These are phyloP conservation scores for Crocuta crocuta DNA, from an alignment of 2,113 vertebrate species.

Conservation along the genomic window DNA sequence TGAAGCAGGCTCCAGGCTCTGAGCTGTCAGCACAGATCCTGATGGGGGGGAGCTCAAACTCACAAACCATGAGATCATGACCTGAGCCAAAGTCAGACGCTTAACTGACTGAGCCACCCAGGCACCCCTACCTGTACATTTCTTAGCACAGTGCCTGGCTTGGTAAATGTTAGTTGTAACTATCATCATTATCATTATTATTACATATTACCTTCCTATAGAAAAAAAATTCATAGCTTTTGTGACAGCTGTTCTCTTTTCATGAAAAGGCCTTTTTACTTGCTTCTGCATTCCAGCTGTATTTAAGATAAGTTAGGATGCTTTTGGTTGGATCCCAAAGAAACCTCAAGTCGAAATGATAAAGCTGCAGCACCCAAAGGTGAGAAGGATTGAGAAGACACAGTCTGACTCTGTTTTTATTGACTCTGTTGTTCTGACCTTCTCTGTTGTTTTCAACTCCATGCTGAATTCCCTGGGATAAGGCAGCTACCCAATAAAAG, in stretches of 20 bases:
- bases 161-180: background rate
- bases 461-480: background rate
- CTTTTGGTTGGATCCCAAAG: background rate
- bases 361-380: background rate
- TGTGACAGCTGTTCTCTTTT: background rate
- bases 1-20: too few species aligned
- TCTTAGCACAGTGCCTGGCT: background rate
- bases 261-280: background rate
- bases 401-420: background rate
- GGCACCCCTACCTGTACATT: background rate
- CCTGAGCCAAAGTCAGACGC: too few species aligned
- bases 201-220: background rate
- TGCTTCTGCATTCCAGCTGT: background rate
- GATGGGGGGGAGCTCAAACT: too few species aligned
- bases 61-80: too few species aligned
- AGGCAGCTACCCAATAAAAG: background rate
- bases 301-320: background rate
- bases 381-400: background rate
- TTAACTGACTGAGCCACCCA: too few species aligned
- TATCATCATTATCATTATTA: background rate
- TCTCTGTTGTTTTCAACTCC: background rate
- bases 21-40: too few species aligned
- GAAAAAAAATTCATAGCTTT: constrained; percentile 43
- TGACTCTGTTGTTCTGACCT: background rate
- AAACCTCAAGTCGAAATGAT: background rate